Base-by-base conservation (phyloP, 2,888 invertebrate genomes). In the Cataglyphis cursor region DNA sequence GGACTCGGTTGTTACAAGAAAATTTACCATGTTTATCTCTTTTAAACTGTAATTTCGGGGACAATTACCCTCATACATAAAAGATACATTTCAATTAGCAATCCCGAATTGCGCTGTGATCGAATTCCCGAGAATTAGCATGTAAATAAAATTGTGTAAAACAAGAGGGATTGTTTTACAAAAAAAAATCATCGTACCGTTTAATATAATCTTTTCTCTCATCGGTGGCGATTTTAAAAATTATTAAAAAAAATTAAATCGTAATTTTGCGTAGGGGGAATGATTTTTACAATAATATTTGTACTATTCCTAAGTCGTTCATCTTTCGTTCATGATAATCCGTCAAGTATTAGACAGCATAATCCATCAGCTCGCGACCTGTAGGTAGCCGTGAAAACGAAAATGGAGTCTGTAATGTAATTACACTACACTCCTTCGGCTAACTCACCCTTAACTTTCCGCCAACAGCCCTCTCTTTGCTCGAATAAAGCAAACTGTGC, bases 331-430 rank as follows among this genome's bases (percentile, higher is more conserved):
- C 87, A 80, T 91, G 92, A 93, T 94, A 93, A 94, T 93, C 93
- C 92, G 93, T 95, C 94, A 94, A 91, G 90, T 89, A 86, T 89
- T 92, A 91, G 92, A 91, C 92, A 92, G 91, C 92, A 92, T 93
- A 94, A 95, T 95, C 94, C 94, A 94, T 95, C 94, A 95, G 90
- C 90, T 88, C 87, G 90, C 87, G 91, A 90, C 89, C 90, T 73
- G 86, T 92, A 92, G 92, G 92, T 93, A 93, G 91, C 90, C 87
- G 86, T 90, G 90, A 91, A 90, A 92, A 92, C 89, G 89, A 89
- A 87, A 88, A 88, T 88, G 87, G 88, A 88, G 87, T 85, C 78
- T 84, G 84, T 93, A 93, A 93, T 92, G 84, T 83, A 91, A 93
- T 93, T 92, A 92, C 83, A 84, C 81, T 89, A 88, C 90, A 82